These are phyloP conservation scores for Heterodera schachtii DNA, from an alignment of 1,140 invertebrate species.

Conservation along the genomic window DNA sequence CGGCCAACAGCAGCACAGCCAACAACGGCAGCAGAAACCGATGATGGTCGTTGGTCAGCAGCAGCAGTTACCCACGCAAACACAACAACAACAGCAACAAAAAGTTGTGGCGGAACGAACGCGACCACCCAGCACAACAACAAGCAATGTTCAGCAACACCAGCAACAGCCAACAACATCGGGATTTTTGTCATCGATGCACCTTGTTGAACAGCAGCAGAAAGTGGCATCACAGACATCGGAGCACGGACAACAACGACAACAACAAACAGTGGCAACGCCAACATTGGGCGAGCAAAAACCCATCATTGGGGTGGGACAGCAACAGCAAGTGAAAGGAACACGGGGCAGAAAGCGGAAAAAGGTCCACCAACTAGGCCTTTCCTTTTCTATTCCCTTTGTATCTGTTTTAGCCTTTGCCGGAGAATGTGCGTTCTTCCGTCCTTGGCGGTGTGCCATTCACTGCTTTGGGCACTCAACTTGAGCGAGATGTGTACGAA, in stretches of 20 bases:
- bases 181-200: neutral
- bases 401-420: constrained; percentile 28
- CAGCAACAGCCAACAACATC: neutral
- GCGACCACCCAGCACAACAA: neutral
- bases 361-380: neutral
- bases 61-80: neutral
- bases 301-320: neutral
- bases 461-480: constrained; percentile 12
- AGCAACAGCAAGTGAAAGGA: constrained; percentile 44
- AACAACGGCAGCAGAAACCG: neutral
- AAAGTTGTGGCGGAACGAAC: neutral
- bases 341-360: constrained; percentile 55
- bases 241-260: neutral
- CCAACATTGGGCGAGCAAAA: neutral
- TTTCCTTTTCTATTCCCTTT: constrained; percentile 25
- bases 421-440: constrained; percentile 31
- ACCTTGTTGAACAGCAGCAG: neutral
- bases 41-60: neutral
- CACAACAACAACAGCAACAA: neutral
- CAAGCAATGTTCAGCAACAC: constrained; percentile 1
- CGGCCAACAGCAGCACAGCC: neutral
- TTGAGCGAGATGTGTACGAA: constrained; percentile 54
- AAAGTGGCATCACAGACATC: neutral
- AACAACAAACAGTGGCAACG: neutral
- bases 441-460: constrained; percentile 42